These are phyloP conservation scores for Cartodere bifasciata DNA, from an alignment of 2,888 invertebrate genomes.

Conservation along the genomic window DNA sequence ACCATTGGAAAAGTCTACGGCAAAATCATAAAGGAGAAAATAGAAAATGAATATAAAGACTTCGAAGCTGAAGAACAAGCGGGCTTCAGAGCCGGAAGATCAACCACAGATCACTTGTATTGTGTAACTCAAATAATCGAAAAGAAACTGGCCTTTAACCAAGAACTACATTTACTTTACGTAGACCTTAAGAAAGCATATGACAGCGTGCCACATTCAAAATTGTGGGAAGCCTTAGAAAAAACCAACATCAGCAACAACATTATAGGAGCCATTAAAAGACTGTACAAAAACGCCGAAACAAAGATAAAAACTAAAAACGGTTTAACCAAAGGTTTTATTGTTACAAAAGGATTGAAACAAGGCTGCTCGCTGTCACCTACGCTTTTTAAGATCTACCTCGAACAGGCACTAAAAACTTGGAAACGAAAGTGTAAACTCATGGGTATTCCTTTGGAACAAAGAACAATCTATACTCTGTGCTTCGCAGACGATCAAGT, in stretches of 20 bases:
- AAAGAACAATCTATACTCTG: constrained; percentile 4
- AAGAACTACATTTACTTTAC: constrained; percentile 2
- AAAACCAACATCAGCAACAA: constrained; percentile 3
- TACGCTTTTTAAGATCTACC: constrained; percentile 8
- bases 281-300: constrained; percentile 3
- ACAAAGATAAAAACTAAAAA: constrained; percentile 1
- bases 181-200: no score
- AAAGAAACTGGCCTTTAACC: constrained; percentile 4
- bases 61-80: constrained; percentile 5
- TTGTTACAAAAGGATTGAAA: constrained; percentile 4
- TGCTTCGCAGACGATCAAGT: constrained; percentile 6
- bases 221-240: constrained; percentile 1
- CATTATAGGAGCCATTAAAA: constrained; percentile 2
- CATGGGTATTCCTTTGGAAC: constrained; percentile 7
- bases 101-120: constrained; percentile 5
- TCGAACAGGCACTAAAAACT: constrained; percentile 6
- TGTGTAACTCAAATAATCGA: constrained; percentile 7
- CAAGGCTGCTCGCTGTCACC: constrained; percentile 5
- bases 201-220: constrained; percentile 1
- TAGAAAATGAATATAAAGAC: constrained; percentile 2
- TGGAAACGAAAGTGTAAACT: constrained; percentile 8
- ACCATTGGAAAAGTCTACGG: constrained; percentile 4
- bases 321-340: constrained; percentile 1
- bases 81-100: constrained; percentile 2
- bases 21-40: constrained; percentile 1